These are phyloP conservation scores for Nowickia ferox DNA, from an alignment of 2,888 invertebrate species.

Conservation along the genomic window DNA sequence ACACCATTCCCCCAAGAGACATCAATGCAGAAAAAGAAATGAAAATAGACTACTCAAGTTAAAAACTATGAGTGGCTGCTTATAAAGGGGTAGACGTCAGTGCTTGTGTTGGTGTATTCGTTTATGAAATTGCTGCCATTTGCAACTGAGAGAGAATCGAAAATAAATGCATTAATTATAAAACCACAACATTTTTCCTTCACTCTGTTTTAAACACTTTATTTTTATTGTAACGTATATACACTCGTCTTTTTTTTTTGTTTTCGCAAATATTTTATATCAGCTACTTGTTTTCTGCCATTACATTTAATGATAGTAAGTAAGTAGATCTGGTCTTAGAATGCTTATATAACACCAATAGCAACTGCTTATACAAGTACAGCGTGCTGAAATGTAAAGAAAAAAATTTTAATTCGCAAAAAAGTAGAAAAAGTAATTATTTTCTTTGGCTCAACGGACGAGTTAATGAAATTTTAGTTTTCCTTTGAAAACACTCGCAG, in stretches of 20 bases:
- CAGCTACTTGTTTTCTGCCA: slow-evolving; percentile 11
- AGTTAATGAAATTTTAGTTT: slow-evolving; percentile 70
- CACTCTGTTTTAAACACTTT: slow-evolving; percentile 16
- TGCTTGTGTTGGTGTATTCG: slow-evolving; percentile 23
- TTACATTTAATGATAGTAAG: slow-evolving; percentile 36
- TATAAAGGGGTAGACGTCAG: neutral
- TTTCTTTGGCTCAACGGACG: slow-evolving; percentile 64
- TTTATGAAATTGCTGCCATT: slow-evolving; percentile 62
- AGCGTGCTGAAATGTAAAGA: neutral
- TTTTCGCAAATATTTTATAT: slow-evolving; percentile 15
- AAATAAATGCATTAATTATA: slow-evolving; percentile 71
- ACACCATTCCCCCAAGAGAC: neutral
- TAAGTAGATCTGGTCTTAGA: slow-evolving; percentile 24
- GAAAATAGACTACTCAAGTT: slow-evolving; percentile 46
- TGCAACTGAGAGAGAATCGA: slow-evolving; percentile 65
- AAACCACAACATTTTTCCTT: slow-evolving; percentile 65
- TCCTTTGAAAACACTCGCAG: slow-evolving; percentile 45
- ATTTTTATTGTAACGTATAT: neutral
- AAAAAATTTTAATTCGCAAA: slow-evolving; percentile 29
- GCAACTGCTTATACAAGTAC: neutral
- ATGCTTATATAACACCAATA: slow-evolving; percentile 20
- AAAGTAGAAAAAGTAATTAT: slow-evolving; percentile 62
- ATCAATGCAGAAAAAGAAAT: neutral
- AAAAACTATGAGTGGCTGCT: slow-evolving; percentile 5
- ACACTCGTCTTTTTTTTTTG: neutral